Conservation (phyloP, 2,797 vertebrate species). For the Acrossocheilus fasciatus region DNA sequence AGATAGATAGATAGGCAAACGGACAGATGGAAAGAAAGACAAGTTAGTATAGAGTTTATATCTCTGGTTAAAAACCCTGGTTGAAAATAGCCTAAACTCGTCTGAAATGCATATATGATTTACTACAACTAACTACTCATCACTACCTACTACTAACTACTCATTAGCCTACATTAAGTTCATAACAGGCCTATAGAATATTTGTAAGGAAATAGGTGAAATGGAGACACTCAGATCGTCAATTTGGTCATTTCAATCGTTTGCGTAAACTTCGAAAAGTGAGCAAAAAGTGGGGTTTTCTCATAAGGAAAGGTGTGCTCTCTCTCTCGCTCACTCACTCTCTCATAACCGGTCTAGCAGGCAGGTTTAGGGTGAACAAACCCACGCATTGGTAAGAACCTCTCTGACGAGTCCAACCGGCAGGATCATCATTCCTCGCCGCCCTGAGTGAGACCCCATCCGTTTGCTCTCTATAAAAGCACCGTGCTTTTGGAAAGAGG, state of each 20-base stretch:
- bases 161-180: not conserved
- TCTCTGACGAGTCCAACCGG: constrained; percentile 82
- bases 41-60: not conserved
- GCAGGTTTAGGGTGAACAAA: constrained; percentile 36
- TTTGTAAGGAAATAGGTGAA: not conserved
- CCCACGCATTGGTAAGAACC: constrained; percentile 66
- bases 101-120: not conserved
- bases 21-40: no score
- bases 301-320: constrained; percentile 13
- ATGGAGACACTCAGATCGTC: not conserved
- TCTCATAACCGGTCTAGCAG: constrained; percentile 49
- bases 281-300: constrained; percentile 1
- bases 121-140: not conserved
- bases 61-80: not conserved
- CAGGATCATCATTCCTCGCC: constrained; percentile 76
- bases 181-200: not conserved
- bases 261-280: not conserved
- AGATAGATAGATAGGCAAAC: no score
- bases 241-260: not conserved
- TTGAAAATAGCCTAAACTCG: not conserved
- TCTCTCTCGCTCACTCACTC: not conserved
- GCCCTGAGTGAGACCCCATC: not conserved
- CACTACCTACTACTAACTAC: no score
- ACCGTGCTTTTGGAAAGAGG: not conserved
- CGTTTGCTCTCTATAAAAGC: constrained; percentile 44